These are phyloP conservation scores for Rana temporaria DNA, from an alignment of 2,113 vertebrate genomes.

Conservation along the genomic window DNA sequence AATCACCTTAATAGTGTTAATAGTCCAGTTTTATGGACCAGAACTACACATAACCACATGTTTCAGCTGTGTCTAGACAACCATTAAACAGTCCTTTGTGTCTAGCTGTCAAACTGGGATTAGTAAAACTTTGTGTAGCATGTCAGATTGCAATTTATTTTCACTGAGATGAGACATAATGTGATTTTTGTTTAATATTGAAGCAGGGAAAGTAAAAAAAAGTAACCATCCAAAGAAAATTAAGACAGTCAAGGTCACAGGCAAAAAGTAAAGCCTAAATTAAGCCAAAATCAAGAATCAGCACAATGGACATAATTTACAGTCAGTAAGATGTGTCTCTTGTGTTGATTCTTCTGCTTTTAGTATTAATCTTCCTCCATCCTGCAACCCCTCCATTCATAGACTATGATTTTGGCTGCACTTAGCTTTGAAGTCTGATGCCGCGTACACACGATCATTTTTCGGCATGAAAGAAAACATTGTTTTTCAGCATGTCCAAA, in stretches of 20 bases:
- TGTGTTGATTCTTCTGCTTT: too few relatives aligned
- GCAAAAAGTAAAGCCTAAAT: neutral
- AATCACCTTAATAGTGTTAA: neutral
- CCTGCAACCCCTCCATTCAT: too few relatives aligned
- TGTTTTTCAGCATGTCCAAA: too few relatives aligned
- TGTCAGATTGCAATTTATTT: neutral
- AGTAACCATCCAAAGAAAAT: too few relatives aligned
- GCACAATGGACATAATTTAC: too few relatives aligned
- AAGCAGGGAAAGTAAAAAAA: neutral
- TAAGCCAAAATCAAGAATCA: too few relatives aligned
- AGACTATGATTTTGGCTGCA: too few relatives aligned
- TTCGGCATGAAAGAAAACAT: too few relatives aligned
- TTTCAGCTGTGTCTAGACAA: neutral
- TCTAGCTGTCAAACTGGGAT: conserved; percentile 25
- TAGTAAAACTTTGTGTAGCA: conserved; percentile 24
- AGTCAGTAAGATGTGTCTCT: too few relatives aligned
- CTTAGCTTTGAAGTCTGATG: too few relatives aligned
- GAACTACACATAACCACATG: neutral
- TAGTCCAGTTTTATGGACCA: neutral
- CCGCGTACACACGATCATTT: too few relatives aligned
- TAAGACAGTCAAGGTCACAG: neutral
- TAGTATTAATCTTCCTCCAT: too few relatives aligned
- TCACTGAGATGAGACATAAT: conserved; percentile 15
- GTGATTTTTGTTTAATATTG: neutral
- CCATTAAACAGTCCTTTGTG: neutral